Percentiles rank a stretch among this genome's conserved stretches.
Evolutionary conservation across 2,797 vertebrate species (phyloP).

Genomic region (Poecile montanus): DNA sequence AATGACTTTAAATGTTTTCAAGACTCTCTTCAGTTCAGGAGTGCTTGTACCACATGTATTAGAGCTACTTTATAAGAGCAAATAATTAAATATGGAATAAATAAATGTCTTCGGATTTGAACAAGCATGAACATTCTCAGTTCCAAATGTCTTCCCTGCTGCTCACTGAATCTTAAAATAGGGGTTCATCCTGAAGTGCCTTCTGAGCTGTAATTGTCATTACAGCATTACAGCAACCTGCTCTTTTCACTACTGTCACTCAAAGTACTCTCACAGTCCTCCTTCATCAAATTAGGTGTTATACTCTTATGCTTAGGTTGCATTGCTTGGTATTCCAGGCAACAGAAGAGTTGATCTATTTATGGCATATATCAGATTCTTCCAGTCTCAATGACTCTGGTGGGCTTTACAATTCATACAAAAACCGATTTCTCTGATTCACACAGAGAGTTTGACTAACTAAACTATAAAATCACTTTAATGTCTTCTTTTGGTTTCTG

Average conservation of each 20-base stretch:
- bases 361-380: not conserved
- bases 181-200: not conserved
- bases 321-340: not conserved
- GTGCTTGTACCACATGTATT: not conserved
- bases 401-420: not conserved
- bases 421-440: not conserved
- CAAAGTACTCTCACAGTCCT: not conserved
- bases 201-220: not conserved
- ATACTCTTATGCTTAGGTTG: not conserved
- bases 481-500: not conserved
- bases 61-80: not conserved
- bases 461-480: not conserved
- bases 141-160: not conserved
- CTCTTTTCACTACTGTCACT: not conserved
- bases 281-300: not conserved
- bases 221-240: not conserved
- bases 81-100: not conserved
- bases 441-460: not conserved
- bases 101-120: not conserved
- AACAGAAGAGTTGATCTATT: not conserved
- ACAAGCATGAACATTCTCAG: not conserved
- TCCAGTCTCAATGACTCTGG: not conserved
- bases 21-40: not conserved
- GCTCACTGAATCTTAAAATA: not conserved
- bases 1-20: not conserved